A percentile compares a stretch with the other conserved stretches of the same genome.
phyloP scores from a whole-genome alignment of 2,888 invertebrate species.

The Temnothorax ravouxi region DNA sequence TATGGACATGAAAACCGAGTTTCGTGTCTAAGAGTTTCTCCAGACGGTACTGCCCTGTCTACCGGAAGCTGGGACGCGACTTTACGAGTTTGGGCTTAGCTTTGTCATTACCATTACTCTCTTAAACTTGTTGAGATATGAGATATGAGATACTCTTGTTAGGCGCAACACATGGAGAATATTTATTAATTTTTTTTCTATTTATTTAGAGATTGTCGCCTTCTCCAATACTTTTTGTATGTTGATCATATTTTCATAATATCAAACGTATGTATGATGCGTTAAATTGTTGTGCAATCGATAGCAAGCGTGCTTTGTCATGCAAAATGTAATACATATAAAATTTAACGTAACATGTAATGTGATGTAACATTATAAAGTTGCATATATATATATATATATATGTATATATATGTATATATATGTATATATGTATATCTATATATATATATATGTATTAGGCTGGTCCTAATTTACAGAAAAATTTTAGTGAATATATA shows the following conservation, averaged over 20 bases:
- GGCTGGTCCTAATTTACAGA: slow-evolving; percentile 80
- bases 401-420: no score
- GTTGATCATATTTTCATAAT: slow-evolving; percentile 25
- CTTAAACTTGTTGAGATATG: slow-evolving; percentile 25
- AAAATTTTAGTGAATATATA: slow-evolving; percentile 56
- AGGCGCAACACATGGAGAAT: slow-evolving; percentile 5
- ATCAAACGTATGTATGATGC: neutral
- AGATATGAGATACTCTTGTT: slow-evolving; percentile 19
- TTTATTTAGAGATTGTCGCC: slow-evolving; percentile 36
- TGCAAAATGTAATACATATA: slow-evolving; percentile 25
- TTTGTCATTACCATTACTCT: slow-evolving; percentile 18
- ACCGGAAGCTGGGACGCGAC: slow-evolving; percentile 99
- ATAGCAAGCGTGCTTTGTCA: slow-evolving; percentile 29
- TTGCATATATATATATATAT: slow-evolving; percentile 49
- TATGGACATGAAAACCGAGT: slow-evolving; percentile 99
- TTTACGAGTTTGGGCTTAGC: slow-evolving; percentile 90
- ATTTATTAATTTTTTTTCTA: slow-evolving; percentile 25
- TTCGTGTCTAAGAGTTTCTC: slow-evolving; percentile 96
- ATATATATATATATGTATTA: slow-evolving; percentile 60
- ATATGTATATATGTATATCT: slow-evolving; percentile 15
- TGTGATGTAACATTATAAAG: slow-evolving; percentile 70
- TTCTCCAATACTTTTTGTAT: slow-evolving; percentile 16
- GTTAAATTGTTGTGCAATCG: slow-evolving; percentile 1
- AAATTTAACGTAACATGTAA: slow-evolving; percentile 50
- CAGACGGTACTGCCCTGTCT: slow-evolving; percentile 98